These are phyloP conservation scores for Onychorhynchus coronatus DNA, from an alignment of 2,113 vertebrate species.

Conservation along the genomic window DNA sequence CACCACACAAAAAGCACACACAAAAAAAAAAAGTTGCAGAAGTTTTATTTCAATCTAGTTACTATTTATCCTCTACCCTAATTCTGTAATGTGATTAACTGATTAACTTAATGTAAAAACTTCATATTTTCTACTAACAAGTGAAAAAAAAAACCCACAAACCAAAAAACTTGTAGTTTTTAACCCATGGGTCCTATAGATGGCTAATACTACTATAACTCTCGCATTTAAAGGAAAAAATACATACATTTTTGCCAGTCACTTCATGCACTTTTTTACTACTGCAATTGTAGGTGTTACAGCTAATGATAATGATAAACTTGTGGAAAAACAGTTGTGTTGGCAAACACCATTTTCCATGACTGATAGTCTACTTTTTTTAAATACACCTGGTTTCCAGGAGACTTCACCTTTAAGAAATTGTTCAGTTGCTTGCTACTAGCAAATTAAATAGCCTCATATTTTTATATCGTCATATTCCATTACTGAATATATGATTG, in stretches of 20 bases:
- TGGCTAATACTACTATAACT: background rate
- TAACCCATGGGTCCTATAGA: background rate
- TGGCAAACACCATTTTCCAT: background rate
- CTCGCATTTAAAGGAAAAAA: background rate
- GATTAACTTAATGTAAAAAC: background rate
- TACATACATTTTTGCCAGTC: background rate
- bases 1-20: no score
- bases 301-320: background rate
- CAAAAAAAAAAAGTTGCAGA: no score
- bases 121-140: background rate
- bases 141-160: background rate
- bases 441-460: no score
- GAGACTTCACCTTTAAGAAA: background rate
- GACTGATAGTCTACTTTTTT: background rate
- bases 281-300: background rate
- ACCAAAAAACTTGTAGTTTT: background rate
- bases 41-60: background rate
- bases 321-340: background rate
- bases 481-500: background rate
- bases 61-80: background rate
- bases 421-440: background rate
- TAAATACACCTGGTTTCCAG: background rate
- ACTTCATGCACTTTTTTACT: background rate
- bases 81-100: background rate
- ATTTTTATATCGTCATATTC: background rate